Evolutionary conservation across 1,140 invertebrate species (phyloP).

Genomic region (Sarcophaga bullata): DNA sequence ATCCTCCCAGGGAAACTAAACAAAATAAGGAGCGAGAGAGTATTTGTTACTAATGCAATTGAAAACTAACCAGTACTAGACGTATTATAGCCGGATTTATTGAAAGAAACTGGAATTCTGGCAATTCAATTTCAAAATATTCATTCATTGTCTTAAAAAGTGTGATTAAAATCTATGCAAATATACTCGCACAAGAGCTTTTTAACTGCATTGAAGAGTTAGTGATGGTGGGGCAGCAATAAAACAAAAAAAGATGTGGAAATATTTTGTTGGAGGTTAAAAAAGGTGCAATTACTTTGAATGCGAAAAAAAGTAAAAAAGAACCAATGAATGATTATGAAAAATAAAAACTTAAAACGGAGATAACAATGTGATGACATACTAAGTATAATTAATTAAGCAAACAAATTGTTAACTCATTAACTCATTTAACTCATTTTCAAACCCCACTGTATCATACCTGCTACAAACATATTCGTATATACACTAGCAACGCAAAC

Average conservation of each 20-base stretch:
- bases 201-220: slow-evolving; percentile 13
- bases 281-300: slow-evolving; percentile 37
- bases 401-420: too few species aligned
- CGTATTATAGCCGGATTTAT: background rate
- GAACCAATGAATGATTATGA: background rate
- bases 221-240: too few species aligned
- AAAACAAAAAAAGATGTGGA: slow-evolving; percentile 30
- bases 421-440: too few species aligned
- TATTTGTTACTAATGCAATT: background rate
- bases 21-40: background rate
- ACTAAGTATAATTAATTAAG: background rate
- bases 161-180: slow-evolving; percentile 39
- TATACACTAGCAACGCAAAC: too few species aligned
- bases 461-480: too few species aligned
- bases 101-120: background rate
- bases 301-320: background rate
- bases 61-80: background rate
- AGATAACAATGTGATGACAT: background rate
- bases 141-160: slow-evolving; percentile 31
- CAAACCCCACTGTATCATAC: too few species aligned
- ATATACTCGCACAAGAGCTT: slow-evolving; percentile 5
- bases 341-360: background rate
- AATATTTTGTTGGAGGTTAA: slow-evolving; percentile 36
- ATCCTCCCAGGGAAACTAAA: background rate
- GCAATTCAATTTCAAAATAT: too few species aligned